Base-by-base conservation (phyloP, 1,140 invertebrate species). In the Carposina sasakii region DNA sequence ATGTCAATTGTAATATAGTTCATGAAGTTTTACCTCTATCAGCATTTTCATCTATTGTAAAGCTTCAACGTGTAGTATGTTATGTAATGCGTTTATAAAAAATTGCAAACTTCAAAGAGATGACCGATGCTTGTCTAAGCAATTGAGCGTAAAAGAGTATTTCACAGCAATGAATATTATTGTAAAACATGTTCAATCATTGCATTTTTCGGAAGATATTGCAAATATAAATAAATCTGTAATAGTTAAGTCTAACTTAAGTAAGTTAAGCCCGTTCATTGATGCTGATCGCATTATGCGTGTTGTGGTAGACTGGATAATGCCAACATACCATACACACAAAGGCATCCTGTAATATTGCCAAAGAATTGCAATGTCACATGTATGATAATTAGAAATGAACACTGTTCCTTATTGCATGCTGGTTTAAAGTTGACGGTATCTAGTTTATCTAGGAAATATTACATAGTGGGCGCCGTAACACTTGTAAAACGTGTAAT, bases 341-440 rank as follows among this genome's bases (percentile, higher is more conserved):
- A 50, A 9, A 65, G 57, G 42, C 52, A 52, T 49, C 61, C 49
- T 21, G 46, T 63, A 9, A 57, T 73, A 23, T 46, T 74, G n/a
- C 49, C 60, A 2, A 31, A 24, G 15, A 52, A 52, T 6, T 28
- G 51, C 23, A 45, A 39, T 12, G n/a, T 69, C 3, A 64, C 63
- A 12, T 40, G 37, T 2, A 22, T 67, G n/a, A 49, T 73, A 12
- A 63, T 73, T 17, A 12, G 9, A 12, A 3, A 61, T 22, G 46
- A 59, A 21, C 72, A 73, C 36, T 8, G 31, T 8, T 37, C 20
- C 16, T 12, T 51, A 21, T 37, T 63, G 15, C 63, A 77, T 52
- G 53, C 34, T 15, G 63, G 63, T 19, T 40, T 48, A 21, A 57
- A 63, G 40, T 13, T 58, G 4, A 19, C 54, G 0, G 23, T 67